A percentile compares a stretch with the other conserved stretches of the same genome.
Conservation (phyloP, 1,140 invertebrate species). For the Asobara japonica region DNA sequence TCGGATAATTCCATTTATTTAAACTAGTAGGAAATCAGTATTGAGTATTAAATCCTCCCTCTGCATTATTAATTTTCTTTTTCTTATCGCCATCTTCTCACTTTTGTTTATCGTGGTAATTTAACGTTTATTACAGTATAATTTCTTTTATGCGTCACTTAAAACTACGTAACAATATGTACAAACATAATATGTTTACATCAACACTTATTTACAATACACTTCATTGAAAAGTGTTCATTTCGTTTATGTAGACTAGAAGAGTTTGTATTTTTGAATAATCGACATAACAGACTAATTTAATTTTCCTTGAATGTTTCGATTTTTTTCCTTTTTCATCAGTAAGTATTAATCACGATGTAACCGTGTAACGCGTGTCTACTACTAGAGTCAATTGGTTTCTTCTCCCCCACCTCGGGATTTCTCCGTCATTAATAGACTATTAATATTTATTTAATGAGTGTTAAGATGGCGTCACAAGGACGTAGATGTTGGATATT, state of each 20-base stretch:
- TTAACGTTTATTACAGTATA: conserved; percentile 40
- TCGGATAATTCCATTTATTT: conserved; percentile 27
- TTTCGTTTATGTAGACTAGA: conserved; percentile 35
- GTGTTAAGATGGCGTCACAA: too few species aligned
- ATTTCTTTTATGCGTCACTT: conserved; percentile 35
- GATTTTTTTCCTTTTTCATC: background rate
- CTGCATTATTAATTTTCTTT: conserved; percentile 1
- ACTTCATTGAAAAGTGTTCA: conserved; percentile 32
- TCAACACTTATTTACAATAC: conserved; percentile 42
- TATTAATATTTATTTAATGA: background rate
- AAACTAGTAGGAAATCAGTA: conserved; percentile 30
- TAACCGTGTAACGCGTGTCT: background rate
- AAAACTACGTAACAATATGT: conserved; percentile 47
- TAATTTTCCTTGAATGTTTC: background rate
- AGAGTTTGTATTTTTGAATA: conserved; percentile 33
- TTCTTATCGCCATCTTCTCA: conserved; percentile 4
- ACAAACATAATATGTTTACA: conserved; percentile 45
- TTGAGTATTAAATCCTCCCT: conserved; percentile 26
- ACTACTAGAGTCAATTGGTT: background rate
- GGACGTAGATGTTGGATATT: background rate
- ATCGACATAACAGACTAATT: conserved; percentile 18
- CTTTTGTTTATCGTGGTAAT: conserved; percentile 30
- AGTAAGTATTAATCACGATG: background rate
- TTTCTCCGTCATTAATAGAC: background rate
- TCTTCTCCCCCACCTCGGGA: background rate